phyloP scores from a whole-genome alignment of 2,113 vertebrate species.

The Lipophrys pholis region DNA sequence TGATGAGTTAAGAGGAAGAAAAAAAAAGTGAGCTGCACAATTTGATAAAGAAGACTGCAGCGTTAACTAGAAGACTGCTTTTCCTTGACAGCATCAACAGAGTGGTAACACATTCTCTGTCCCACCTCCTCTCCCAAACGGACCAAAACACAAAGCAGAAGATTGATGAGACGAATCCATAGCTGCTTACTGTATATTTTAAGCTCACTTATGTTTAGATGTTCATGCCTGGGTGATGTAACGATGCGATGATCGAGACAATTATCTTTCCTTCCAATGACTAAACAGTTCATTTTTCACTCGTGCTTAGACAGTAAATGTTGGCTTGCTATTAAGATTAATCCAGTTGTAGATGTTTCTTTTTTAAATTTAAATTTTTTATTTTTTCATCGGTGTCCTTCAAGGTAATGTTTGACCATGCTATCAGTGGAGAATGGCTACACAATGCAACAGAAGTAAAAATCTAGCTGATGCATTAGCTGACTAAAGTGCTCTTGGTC shows the following conservation, averaged over 20 bases:
- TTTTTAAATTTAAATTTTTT: too few relatives aligned
- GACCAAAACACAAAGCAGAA: conserved; percentile 10
- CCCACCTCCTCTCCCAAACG: neutral
- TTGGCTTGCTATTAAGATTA: conserved; percentile 26
- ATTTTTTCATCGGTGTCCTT: conserved; percentile 29
- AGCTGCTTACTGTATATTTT: conserved; percentile 4
- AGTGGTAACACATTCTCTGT: neutral
- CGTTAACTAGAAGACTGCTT: conserved; percentile 21
- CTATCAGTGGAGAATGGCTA: conserved; percentile 11
- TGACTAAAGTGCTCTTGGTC: conserved; percentile 37
- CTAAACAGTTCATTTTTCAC: conserved; percentile 30
- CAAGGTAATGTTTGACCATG: conserved; percentile 17
- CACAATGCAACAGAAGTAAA: conserved; percentile 6
- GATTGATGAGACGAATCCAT: conserved; percentile 10
- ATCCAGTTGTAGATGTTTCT: neutral
- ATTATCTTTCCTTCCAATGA: conserved; percentile 55
- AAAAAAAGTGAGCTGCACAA: conserved; percentile 44
- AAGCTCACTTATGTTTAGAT: conserved; percentile 30
- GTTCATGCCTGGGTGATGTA: conserved; percentile 12
- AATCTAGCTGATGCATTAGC: conserved; percentile 35
- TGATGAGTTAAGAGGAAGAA: conserved; percentile 55
- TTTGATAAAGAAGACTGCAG: conserved; percentile 17
- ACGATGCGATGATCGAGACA: conserved; percentile 41
- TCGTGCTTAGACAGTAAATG: conserved; percentile 27
- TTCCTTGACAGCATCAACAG: conserved; percentile 1